Evolutionary conservation across 2,113 vertebrate genomes (phyloP).

Genomic region (Catagonus wagneri): DNA sequence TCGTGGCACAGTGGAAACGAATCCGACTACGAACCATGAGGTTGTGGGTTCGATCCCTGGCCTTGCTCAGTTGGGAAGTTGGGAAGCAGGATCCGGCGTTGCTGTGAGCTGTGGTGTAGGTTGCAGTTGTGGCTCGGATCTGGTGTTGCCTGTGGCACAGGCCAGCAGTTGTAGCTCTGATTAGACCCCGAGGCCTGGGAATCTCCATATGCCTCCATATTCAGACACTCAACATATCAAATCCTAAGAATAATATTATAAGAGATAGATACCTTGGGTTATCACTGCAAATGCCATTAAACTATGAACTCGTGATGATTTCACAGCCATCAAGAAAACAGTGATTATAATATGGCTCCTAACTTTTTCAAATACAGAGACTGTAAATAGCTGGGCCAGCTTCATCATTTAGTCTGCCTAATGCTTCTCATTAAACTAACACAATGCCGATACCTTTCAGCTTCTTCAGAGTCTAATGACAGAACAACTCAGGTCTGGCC

Average conservation of each 20-base stretch:
- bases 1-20: too few relatives aligned
- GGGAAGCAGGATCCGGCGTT: too few relatives aligned
- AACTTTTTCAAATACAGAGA: not conserved
- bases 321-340: not conserved
- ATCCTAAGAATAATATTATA: constrained; percentile 3
- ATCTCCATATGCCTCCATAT: too few relatives aligned
- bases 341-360: not conserved
- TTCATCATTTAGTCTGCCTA: not conserved
- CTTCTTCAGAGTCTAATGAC: not conserved
- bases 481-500: not conserved
- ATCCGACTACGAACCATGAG: too few relatives aligned
- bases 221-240: not conserved
- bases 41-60: too few relatives aligned
- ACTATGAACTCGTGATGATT: not conserved
- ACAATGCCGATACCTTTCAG: not conserved
- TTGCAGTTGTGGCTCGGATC: too few relatives aligned
- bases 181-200: too few relatives aligned
- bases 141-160: too few relatives aligned
- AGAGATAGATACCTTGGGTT: not conserved
- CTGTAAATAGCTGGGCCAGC: not conserved
- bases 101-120: too few relatives aligned
- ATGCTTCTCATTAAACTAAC: not conserved
- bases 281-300: not conserved
- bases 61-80: too few relatives aligned
- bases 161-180: too few relatives aligned